Evolutionary conservation across 1,140 invertebrate species (phyloP), one percentile per base, ranked within the genome.

Genomic region (Drosophila saltans): DNA sequence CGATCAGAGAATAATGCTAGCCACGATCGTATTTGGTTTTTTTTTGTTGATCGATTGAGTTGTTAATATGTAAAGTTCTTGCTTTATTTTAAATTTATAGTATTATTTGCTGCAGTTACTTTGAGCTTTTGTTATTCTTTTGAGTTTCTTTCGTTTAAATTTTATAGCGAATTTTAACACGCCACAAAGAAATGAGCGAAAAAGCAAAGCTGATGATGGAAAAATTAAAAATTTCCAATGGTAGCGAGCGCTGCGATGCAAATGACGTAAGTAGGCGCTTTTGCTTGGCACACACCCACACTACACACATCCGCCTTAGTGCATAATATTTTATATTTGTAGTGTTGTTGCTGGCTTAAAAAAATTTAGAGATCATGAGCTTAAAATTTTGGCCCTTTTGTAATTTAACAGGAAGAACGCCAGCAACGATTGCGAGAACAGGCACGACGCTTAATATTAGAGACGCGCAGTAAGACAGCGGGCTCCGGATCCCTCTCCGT

Each of bases 191-290:
- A 93, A 94, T 98, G 79, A 96, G 97, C 92, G 97, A 98, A 94
- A 94, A 97, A 93, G 98, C 98, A 63, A 95, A 97, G 91, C 94
- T 97, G 92, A 94, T 99, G 92, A 94, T 98, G 78, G 97, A 98
- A 92, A 96, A 97, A 83, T 96, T 97, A 10, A 95, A 96, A 92
- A 94, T 94, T 84, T 96, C 97, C 85, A 95, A 95, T 86, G 72
- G 63, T 64, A 82, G 56, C 33, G 93, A 92, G 57, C 93, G 94
- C 56, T 93, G 92, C 71, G 93, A 86, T 60, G 74, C 78, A 16
- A 78, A 76, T 45, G 89, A 91, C 58, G 91, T 92, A 91, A 92
- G 90, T 92, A 91, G 63, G 36, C 33, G 43, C 24, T 72, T 16
- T 16, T 75, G 67, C 7, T 40, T 64, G 65, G 16, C 60, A 24